Evolutionary conservation across 2,797 vertebrate genomes (phyloP).

Genomic region (Urocyon cinereoargenteus): DNA sequence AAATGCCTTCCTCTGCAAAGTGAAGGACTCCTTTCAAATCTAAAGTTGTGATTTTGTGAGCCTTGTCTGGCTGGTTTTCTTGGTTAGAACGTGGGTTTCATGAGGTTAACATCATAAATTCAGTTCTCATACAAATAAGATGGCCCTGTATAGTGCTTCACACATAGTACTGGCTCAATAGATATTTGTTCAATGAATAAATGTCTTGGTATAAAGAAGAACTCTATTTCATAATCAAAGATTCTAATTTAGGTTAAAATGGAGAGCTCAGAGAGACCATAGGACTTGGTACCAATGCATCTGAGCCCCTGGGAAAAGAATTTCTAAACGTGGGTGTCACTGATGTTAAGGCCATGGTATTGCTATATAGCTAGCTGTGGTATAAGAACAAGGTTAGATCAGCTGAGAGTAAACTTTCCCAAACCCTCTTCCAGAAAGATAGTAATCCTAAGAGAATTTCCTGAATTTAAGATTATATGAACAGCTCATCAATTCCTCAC

Average conservation of each 20-base stretch:
- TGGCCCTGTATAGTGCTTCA: background rate
- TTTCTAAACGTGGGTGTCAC: background rate
- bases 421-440: conserved; percentile 1
- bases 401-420: background rate
- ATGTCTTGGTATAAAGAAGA: conserved; percentile 66
- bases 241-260: conserved; percentile 60
- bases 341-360: background rate
- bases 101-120: conserved; percentile 46
- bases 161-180: conserved; percentile 32
- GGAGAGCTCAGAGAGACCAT: background rate
- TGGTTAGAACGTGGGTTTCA: conserved; percentile 32
- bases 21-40: conserved; percentile 57
- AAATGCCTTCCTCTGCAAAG: conserved; percentile 16
- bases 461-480: conserved; percentile 6
- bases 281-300: background rate
- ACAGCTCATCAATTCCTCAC: conserved; percentile 16
- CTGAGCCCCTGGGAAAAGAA: background rate
- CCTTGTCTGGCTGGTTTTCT: conserved; percentile 35
- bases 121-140: conserved; percentile 49
- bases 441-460: conserved; percentile 23
- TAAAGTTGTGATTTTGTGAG: conserved; percentile 36
- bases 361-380: background rate
- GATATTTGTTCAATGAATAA: conserved; percentile 64
- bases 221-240: conserved; percentile 36
- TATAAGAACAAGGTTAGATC: background rate